Conservation (phyloP, 23 tunicate genomes). For the Phallusia fumigata region DNA sequence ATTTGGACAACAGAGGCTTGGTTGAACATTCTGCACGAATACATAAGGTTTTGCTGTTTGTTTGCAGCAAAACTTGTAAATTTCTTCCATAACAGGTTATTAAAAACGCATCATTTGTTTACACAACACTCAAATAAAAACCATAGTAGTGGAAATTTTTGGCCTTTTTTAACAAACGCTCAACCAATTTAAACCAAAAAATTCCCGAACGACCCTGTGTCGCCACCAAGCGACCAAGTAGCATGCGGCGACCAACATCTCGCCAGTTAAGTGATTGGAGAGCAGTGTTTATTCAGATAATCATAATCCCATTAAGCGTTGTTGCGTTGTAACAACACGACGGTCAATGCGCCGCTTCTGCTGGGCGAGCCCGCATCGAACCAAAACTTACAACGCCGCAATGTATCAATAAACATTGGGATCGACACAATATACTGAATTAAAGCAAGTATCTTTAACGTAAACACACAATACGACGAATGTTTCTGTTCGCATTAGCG, state of each 20-base stretch:
- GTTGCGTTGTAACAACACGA: conserved; percentile 9
- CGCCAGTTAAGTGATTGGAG: background rate
- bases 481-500: background rate
- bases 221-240: background rate
- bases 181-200: no score
- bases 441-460: background rate
- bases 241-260: background rate
- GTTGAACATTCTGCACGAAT: no score
- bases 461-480: background rate
- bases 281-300: background rate
- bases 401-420: background rate
- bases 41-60: no score
- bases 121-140: no score
- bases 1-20: no score
- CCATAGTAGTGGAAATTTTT: no score
- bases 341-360: background rate
- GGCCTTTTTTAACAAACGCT: no score
- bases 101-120: no score
- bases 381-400: background rate
- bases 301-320: background rate
- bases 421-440: background rate
- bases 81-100: no score
- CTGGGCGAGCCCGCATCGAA: background rate
- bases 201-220: background rate
- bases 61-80: no score